Evolutionary conservation across 2,888 invertebrate genomes (phyloP).

Genomic region (Epsilonema sp.): DNA sequence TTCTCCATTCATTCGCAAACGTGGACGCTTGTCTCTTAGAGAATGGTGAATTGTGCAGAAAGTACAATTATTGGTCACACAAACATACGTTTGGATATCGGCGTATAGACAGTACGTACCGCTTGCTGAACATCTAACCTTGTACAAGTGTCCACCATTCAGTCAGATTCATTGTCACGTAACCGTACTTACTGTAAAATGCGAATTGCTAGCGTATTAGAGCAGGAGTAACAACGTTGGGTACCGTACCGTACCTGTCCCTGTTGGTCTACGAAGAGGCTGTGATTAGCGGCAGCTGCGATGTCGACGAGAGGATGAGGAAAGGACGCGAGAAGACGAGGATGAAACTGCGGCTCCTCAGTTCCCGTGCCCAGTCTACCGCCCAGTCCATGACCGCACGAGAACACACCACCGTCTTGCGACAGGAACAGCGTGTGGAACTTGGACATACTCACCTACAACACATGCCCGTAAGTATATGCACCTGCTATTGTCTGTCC

Average conservation of each 20-base stretch:
- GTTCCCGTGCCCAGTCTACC: constrained; percentile 50
- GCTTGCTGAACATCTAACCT: no score
- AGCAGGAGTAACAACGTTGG: no score
- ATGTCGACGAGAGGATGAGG: constrained; percentile 19
- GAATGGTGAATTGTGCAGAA: no score
- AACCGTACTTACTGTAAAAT: background rate
- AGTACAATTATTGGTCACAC: no score
- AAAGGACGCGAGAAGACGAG: constrained; percentile 22
- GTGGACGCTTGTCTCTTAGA: no score
- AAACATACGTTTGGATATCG: no score
- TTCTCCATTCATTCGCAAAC: no score
- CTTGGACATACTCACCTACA: constrained; percentile 48
- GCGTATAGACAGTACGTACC: no score
- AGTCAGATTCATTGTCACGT: no score
- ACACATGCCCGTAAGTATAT: background rate
- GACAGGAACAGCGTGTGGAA: constrained; percentile 53
- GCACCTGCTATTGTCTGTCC: no score
- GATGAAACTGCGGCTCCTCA: constrained; percentile 36
- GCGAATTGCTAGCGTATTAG: background rate
- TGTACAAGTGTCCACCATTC: no score
- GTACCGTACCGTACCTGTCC: constrained; percentile 18
- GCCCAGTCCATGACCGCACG: constrained; percentile 59
- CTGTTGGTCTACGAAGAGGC: constrained; percentile 44
- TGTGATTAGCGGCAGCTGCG: constrained; percentile 47
- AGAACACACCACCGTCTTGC: constrained; percentile 42